Base-by-base conservation (phyloP, 1,140 invertebrate genomes). In the Drosophila rhopaloa region DNA sequence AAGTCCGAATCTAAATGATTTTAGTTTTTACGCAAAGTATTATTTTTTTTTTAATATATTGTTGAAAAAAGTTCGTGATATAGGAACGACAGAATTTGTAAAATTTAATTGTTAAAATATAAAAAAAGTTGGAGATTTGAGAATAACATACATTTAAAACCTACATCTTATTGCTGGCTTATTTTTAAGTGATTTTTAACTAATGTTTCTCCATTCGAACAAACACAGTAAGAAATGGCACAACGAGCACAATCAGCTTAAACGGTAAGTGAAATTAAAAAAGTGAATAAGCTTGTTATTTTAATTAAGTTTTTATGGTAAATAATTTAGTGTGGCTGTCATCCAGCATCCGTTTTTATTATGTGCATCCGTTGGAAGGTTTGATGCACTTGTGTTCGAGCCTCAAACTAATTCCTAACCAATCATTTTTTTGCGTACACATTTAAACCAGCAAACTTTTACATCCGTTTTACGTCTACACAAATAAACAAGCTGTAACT, bases 361-460 rank as follows among this genome's bases (percentile, higher is more conserved):
- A 43, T 54, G 55, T 60, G 56, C 62, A 60, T 82, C 73, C 62
- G 74, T 41, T 51, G 29, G 63, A 66, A 66, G 44, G 35, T 19
- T 37, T n/a, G 24, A 19, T 35, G 40, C 43, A 48, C 27, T 35
- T 44, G 16, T 24, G 56, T 32, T 19, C 14, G 14, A 35, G 44
- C 16, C 50, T 59, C 48, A 60, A 48, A 67, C 58, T 74, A 74
- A 72, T 72, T 62, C 38, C 27, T 41, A 47, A 53, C 29, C 51
- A 14, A 53, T 50, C 53, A 35, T 37, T 24, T 44, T 63, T 63
- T 32, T 68, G n/a, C 16, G 27, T 38, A 51, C 62, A 63, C 74
- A 78, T 82, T 85, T 67, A 68, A 76, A 67, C 38, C 61, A 56
- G 67, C 59, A 86, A 86, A 88, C 59, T 88, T 88, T 86, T 76